Conservation (phyloP, 2,113 vertebrate genomes). For the Eublepharis macularius region DNA sequence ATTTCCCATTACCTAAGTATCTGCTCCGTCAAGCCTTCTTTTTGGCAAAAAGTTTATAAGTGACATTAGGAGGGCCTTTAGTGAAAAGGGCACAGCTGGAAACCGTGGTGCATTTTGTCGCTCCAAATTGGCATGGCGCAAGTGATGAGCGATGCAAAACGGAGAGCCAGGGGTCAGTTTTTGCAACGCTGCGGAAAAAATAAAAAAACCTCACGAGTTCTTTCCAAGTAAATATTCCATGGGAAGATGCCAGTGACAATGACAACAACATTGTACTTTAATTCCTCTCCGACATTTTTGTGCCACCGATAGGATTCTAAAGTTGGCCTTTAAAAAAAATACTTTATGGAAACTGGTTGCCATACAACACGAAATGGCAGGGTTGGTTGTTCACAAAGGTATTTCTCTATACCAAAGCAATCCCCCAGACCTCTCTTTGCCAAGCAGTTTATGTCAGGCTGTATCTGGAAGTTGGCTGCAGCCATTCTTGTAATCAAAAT, state of each 20-base stretch:
- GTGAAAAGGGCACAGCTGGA: conserved; percentile 9
- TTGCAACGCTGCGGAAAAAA: background rate
- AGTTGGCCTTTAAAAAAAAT: background rate
- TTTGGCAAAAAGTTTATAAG: background rate
- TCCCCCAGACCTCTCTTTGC: too few relatives aligned
- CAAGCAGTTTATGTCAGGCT: too few relatives aligned
- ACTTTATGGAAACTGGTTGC: background rate
- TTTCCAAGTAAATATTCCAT: conserved; percentile 12
- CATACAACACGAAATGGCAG: too few relatives aligned
- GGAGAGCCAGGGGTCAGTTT: background rate
- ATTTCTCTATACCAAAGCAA: too few relatives aligned
- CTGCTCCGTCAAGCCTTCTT: conserved; percentile 1
- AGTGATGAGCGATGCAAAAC: background rate
- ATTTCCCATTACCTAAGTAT: background rate
- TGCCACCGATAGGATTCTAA: background rate
- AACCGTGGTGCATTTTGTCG: background rate
- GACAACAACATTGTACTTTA: background rate
- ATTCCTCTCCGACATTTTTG: background rate
- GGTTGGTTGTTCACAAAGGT: background rate
- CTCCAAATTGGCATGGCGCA: background rate
- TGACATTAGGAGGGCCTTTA: background rate
- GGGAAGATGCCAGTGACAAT: background rate
- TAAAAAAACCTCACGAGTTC: background rate
- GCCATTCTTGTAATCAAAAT: too few relatives aligned
- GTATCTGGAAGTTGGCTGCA: too few relatives aligned